These are phyloP conservation scores for Channa argus DNA, from an alignment of 2,113 vertebrate species.

Conservation along the genomic window DNA sequence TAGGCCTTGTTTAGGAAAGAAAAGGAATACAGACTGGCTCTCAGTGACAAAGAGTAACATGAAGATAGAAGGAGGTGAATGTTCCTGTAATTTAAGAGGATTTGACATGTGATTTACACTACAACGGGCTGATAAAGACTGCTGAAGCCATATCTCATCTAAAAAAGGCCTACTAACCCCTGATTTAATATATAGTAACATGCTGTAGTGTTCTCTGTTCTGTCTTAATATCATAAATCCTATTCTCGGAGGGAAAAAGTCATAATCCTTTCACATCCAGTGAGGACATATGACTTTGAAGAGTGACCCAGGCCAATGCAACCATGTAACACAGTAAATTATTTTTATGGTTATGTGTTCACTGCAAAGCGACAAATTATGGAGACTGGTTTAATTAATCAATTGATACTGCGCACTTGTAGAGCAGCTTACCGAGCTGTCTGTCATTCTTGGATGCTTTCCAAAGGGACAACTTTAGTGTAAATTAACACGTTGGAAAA, in stretches of 20 bases:
- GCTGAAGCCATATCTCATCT: not conserved
- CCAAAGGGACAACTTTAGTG: constrained; percentile 54
- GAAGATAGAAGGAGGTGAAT: constrained; percentile 14
- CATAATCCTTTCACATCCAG: constrained; percentile 22
- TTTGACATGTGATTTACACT: constrained; percentile 22
- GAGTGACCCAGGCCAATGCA: constrained; percentile 19
- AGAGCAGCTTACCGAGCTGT: constrained; percentile 18
- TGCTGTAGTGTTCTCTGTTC: not conserved
- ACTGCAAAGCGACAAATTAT: not conserved
- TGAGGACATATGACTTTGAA: constrained; percentile 9
- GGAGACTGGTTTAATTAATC: constrained; percentile 41
- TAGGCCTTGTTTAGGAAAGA: constrained; percentile 71
- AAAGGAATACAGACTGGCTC: constrained; percentile 58
- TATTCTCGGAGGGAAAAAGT: not conserved
- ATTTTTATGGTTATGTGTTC: constrained; percentile 9
- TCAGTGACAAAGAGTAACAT: constrained; percentile 42
- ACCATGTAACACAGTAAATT: not conserved
- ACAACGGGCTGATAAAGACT: constrained; percentile 22
- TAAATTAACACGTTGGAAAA: constrained; percentile 66
- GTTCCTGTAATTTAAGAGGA: constrained; percentile 18
- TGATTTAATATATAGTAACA: constrained; percentile 15
- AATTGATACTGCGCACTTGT: constrained; percentile 29
- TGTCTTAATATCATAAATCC: constrained; percentile 16
- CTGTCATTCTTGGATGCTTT: constrained; percentile 46
- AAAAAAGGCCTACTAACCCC: not conserved